These are phyloP conservation scores for Ischnura elegans DNA, from an alignment of 2,888 invertebrate species.

Conservation along the genomic window DNA sequence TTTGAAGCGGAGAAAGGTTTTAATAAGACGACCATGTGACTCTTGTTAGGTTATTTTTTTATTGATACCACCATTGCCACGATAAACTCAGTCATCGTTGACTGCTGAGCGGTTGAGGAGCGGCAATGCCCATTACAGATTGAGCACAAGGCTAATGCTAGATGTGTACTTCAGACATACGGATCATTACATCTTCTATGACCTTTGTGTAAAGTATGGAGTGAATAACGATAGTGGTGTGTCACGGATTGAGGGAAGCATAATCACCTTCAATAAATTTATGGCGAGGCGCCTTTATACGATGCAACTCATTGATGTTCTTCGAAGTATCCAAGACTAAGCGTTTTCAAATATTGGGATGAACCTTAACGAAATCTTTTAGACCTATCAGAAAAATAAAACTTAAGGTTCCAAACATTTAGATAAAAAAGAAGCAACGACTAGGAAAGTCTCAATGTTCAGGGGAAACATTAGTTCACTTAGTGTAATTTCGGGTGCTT, in stretches of 20 bases:
- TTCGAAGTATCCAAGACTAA: not conserved
- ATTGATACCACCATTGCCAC: not conserved
- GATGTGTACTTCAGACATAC: constrained; percentile 19
- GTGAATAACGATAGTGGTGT: not conserved
- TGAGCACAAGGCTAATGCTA: constrained; percentile 60
- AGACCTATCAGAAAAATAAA: no score
- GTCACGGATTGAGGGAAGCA: not conserved
- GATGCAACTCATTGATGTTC: not conserved
- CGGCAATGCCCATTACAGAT: constrained; percentile 6
- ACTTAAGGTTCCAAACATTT: not conserved
- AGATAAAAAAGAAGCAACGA: not conserved
- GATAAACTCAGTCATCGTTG: not conserved
- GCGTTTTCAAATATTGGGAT: not conserved
- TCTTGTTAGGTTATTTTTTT: not conserved
- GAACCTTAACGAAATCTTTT: not conserved
- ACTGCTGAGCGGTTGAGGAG: not conserved
- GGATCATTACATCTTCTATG: not conserved
- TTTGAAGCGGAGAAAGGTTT: constrained; percentile 4
- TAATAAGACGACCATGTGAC: not conserved
- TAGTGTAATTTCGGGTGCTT: no score
- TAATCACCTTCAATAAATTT: constrained; percentile 21
- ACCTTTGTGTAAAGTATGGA: not conserved
- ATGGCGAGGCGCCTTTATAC: not conserved
- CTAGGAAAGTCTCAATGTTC: not conserved
- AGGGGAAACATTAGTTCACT: not conserved